Evolutionary conservation across 1,140 invertebrate genomes (phyloP).

Genomic region (Drosophila grimshawi): DNA sequence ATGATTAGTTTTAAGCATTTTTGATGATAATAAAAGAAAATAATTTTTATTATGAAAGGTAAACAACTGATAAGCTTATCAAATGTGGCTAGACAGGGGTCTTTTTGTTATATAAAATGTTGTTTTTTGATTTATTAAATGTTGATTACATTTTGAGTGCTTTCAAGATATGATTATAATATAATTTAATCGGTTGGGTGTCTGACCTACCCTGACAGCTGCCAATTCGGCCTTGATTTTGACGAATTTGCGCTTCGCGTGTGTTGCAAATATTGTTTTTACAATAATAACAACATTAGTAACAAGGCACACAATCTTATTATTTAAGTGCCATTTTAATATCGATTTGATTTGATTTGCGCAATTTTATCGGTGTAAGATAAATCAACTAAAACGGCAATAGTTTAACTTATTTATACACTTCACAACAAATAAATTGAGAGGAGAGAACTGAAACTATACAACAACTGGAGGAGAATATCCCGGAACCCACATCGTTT

Average conservation of each 20-base stretch:
- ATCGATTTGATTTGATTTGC: background rate
- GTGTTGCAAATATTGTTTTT: background rate
- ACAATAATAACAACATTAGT: background rate
- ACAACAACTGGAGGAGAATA: no score
- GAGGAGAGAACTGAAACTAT: no score
- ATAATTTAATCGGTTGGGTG: conserved; percentile 1
- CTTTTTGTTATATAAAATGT: background rate
- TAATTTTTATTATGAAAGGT: no score
- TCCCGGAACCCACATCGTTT: no score
- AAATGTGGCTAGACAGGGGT: no score
- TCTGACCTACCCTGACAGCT: background rate
- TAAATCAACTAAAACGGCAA: no score
- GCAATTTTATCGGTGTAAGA: background rate
- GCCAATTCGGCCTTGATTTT: background rate
- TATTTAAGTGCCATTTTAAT: conserved; percentile 6
- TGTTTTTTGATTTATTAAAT: background rate
- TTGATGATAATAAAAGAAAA: no score
- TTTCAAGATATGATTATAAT: conserved; percentile 6
- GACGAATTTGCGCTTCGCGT: conserved; percentile 8
- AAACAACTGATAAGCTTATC: no score
- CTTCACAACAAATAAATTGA: no score
- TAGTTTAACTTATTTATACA: no score
- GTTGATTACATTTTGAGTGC: background rate
- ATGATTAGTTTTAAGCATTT: no score
- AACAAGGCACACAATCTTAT: background rate